Base-by-base conservation (phyloP, 2,888 invertebrate genomes). In the Deroplatys truncata region DNA sequence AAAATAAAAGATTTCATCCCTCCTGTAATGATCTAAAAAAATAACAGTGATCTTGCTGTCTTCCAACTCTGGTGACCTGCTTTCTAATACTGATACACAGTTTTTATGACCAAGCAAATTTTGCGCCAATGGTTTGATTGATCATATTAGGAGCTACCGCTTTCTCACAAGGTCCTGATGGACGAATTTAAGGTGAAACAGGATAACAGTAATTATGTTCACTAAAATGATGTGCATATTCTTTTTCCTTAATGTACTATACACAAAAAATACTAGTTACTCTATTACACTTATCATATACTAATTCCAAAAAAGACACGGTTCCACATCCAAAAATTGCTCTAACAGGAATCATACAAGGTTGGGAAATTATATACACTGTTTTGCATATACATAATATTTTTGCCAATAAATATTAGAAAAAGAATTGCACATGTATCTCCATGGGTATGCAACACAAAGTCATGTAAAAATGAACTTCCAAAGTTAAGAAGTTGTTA, bases 401-500 rank as follows among this genome's bases (percentile, higher is more conserved):
- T 90, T 86, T 88, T 88, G 86, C 87, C 90, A 90, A 91, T 91
- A 91, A 91, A 91, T 91, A 91, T 90, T 91, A 91, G 90, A 90
- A 90, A 91, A 91, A 90, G 91, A 91, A 91, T 91, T 91, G 91
- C 91, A 91, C 91, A 91, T 90, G 88, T 84, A 90, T 89, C 88
- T 89, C 88, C 84, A 86, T 86, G 84, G 88, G 89, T 86, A 88
- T 89, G 90, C 90, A 90, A 90, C 90, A 90, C 86, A 90, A 85
- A 86, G 88, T 88, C 89, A 91, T 88, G 86, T 89, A 87, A 91
- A 89, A 89, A 89, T 86, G 85, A 89, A 90, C 88, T 89, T 90
- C 88, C 85, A 88, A 89, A 72, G 49, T 88, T 88, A 89, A 89
- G 89, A 89, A 90, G 88, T 89, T 83, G 28, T 87, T 87, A 87